Evolutionary conservation across 2,113 vertebrate species (phyloP).

Genomic region (Prionailurus bengalensis): DNA sequence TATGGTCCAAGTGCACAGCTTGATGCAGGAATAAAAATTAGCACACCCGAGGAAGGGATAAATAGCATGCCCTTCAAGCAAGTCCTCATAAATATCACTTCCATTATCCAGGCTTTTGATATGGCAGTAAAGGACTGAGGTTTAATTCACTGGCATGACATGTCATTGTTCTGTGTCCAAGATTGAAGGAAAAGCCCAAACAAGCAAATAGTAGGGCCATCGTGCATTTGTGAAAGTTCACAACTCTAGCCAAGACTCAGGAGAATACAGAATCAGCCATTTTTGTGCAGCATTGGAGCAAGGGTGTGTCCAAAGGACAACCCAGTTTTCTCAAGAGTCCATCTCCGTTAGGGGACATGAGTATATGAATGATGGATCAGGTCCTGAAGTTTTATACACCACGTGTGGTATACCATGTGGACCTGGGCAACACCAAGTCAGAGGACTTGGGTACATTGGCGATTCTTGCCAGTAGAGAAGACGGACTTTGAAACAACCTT

Average conservation of each 20-base stretch:
- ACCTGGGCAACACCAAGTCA: neutral
- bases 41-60: slow-evolving; percentile 61
- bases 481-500: neutral
- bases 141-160: neutral
- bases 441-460: neutral
- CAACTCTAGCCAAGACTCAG: neutral
- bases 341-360: neutral
- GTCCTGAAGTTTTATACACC: neutral
- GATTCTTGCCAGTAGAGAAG: neutral
- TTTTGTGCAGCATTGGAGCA: neutral
- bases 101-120: neutral
- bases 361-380: neutral
- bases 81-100: slow-evolving; percentile 38
- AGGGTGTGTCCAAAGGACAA: neutral
- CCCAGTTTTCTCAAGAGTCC: neutral
- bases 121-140: neutral
- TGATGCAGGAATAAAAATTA: slow-evolving; percentile 74
- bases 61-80: slow-evolving; percentile 68
- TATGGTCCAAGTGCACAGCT: slow-evolving; percentile 75
- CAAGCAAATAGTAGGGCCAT: neutral
- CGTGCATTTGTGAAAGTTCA: neutral
- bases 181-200: neutral
- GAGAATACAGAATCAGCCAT: neutral
- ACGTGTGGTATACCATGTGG: neutral
- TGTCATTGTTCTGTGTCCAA: neutral